A percentile compares a stretch with the other conserved stretches of the same genome.
These are phyloP conservation scores for Chondrilla cf. caribensis DNA, from an alignment of 37 sponge, comb jelly and placozoan genomes.

Conservation along the genomic window DNA sequence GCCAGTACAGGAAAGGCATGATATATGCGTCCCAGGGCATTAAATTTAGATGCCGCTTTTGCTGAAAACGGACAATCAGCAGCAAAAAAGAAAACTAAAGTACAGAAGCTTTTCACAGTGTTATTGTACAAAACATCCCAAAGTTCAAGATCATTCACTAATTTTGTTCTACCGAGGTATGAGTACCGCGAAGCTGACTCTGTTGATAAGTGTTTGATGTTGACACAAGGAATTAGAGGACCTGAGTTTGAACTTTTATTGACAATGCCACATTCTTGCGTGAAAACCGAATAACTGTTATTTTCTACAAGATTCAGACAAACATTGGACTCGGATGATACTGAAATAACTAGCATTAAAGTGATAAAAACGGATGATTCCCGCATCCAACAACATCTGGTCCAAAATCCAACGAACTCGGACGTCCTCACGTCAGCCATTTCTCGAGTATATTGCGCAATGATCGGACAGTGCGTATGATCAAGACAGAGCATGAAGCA, in stretches of 20 bases:
- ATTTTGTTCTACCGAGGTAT: not conserved
- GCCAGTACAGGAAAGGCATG: conserved; percentile 52
- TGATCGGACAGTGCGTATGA: too few species aligned
- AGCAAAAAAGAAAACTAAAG: conserved; percentile 73
- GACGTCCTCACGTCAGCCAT: too few species aligned
- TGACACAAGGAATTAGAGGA: not conserved
- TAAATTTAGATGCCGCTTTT: conserved; percentile 49
- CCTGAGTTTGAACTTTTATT: not conserved
- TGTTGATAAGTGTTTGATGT: not conserved
- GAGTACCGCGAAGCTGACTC: not conserved
- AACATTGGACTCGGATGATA: not conserved
- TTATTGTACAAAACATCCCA: conserved; percentile 36
- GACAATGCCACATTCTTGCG: not conserved
- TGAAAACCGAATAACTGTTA: not conserved
- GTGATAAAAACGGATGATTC: too few species aligned
- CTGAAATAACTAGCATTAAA: too few species aligned
- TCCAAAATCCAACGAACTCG: too few species aligned
- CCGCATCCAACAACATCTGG: too few species aligned
- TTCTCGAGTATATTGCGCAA: too few species aligned
- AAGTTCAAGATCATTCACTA: conserved; percentile 41
- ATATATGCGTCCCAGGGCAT: conserved; percentile 61
- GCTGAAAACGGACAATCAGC: conserved; percentile 59
- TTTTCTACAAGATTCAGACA: not conserved
- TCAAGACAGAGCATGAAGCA: too few species aligned
- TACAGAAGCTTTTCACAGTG: conserved; percentile 39